Evolutionary conservation across 2,888 invertebrate species (phyloP).

Genomic region (Clepsis dumicolana): DNA sequence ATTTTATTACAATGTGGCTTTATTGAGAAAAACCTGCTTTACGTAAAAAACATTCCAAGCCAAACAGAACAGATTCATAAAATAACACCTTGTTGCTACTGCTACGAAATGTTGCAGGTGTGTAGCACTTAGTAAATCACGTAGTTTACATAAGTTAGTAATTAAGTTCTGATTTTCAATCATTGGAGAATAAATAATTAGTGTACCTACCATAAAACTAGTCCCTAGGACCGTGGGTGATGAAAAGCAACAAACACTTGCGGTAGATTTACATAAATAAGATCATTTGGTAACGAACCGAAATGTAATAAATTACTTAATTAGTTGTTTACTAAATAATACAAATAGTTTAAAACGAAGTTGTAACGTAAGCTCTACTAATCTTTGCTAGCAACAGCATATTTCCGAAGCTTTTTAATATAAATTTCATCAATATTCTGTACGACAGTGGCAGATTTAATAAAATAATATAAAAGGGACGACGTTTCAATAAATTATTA

Average conservation of each 20-base stretch:
- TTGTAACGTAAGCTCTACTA: background rate
- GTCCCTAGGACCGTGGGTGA: slow-evolving; percentile 34
- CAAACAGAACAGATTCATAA: background rate
- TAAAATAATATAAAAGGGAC: no score
- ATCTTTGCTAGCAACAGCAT: background rate
- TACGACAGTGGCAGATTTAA: no score
- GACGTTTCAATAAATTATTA: background rate
- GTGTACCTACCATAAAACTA: slow-evolving; percentile 10
- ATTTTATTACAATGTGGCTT: no score
- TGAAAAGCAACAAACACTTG: slow-evolving; percentile 24
- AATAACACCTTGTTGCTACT: background rate
- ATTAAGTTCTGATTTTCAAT: slow-evolving; percentile 39
- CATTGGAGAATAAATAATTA: slow-evolving; percentile 31
- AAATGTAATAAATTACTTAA: slow-evolving; percentile 1
- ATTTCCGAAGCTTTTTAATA: background rate
- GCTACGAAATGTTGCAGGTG: slow-evolving; percentile 18
- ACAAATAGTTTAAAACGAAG: background rate
- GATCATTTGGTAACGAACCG: slow-evolving; percentile 19
- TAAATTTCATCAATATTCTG: no score
- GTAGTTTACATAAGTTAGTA: slow-evolving; percentile 22
- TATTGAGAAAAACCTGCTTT: background rate
- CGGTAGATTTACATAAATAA: slow-evolving; percentile 29
- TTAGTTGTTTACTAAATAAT: background rate
- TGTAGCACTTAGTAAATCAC: slow-evolving; percentile 17
- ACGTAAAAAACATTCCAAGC: background rate